Base-by-base conservation (phyloP, 35 echinoderm and acorn worm species). In the Amphiura filiformis region DNA sequence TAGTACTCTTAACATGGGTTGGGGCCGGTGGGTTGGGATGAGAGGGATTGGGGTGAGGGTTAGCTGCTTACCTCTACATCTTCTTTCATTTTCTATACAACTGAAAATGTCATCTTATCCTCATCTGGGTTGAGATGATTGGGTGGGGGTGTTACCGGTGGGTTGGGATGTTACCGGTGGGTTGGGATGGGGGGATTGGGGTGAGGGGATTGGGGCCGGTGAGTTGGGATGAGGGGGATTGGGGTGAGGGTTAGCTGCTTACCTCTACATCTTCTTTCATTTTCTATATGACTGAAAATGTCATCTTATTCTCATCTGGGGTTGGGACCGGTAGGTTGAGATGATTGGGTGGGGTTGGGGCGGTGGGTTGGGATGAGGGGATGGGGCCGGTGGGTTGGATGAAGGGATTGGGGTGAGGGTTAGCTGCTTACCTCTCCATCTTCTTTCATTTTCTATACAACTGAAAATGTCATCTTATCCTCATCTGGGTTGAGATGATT, bases 271-370 rank as follows among this genome's bases (percentile, higher is more conserved):
- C 65, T 39, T 92, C 83, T 0, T 75, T 92, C 32, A 98, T 76
- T 57, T 64, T 87, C 96, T 92, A 98, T 39, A 98, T 75, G 84
- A 98, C 88, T 1, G 96, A 98, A 57, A 98, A 94, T 13, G 96
- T 94, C 31, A 98, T 86, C 49, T 87, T 91, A 39, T 98, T 92
- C 65, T 98, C 89, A 34, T 94, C 82, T 0, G 96, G 96, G n/a
- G n/a, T n/a, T n/a, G n/a, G 22, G 75, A 0, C 15, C 35, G 38
- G 75, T 22, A 34, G 9, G 35, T 98, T 98, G 13, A 98, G 84
- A 87, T n/a, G n/a, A n/a, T n/a, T n/a, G n/a, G n/a, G 23, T 26
- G n/a, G 76, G 31, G 12, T 28, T 1, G 32, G 5, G 22, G 28
- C 1, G n/a, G 49, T 18, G 76, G 0, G 64, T 28, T 35, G 36